Evolutionary conservation across 2,113 vertebrate genomes (phyloP), one percentile per base, ranked within the genome.

Genomic region (Thunnus thynnus): DNA sequence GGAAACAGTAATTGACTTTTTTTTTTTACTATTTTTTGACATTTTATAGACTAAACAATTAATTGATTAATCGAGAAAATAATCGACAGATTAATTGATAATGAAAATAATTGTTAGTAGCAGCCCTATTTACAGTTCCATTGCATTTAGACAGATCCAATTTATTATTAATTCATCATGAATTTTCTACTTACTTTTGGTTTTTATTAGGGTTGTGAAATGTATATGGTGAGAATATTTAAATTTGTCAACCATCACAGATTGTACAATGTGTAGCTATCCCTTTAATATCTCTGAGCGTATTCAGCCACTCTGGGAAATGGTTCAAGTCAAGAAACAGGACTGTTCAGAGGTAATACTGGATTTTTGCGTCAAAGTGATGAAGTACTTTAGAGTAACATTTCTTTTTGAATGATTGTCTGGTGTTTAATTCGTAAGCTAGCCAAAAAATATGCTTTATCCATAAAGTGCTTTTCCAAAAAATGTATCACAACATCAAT

Each of bases 141-240:
- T 51, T 52, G 25, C n/a, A 74, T 76, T 44, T 13, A 36, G 51
- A 72, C 30, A 22, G 54, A 41, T 8, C 36, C 9, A 66, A n/a
- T 47, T 69, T 30, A 67, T 60, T 16, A 56, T 66, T 62, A 36
- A 62, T 55, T 62, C 3, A 56, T 11, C 54, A 1, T 3, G 8
- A 30, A 17, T 13, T 25, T 56, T 57, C 17, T 7, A 3, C 2
- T 48, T 18, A 5, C 55, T 48, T 58, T 47, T 5, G 16, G 36
- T 17, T 46, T 58, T 64, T 82, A 56, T 46, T 22, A 64, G 11
- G 36, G 36, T 41, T 41, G 36, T 7, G 36, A 41, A 41, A 41
- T 41, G 36, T 41, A 9, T 41, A 30, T 30, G 1, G 36, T 18
- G 20, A 62, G 47, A 64, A 10, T 66, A 67, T 52, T 60, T 72